A percentile compares a stretch with the other conserved stretches of the same genome.
Conservation (phyloP, 2,113 vertebrate genomes). For the Blennius ocellaris region DNA sequence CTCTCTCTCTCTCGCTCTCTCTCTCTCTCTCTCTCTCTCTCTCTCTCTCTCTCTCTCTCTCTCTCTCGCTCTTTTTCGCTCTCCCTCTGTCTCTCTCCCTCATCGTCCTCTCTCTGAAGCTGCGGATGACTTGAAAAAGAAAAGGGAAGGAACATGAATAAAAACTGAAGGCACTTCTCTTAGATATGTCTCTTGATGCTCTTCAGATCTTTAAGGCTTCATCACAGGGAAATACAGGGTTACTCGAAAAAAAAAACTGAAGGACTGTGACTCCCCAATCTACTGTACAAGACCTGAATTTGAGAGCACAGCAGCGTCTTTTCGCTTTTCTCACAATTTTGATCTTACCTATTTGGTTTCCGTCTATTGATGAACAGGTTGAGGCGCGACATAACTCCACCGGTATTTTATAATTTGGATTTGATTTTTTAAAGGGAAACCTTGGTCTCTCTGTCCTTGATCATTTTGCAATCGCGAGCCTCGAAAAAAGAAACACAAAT, state of each 20-base stretch:
- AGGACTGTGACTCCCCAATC: slow-evolving; percentile 70
- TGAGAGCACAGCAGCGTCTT: slow-evolving; percentile 45
- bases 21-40: slow-evolving; percentile 27
- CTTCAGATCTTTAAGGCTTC: slow-evolving; percentile 81
- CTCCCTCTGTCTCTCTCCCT: slow-evolving; percentile 19
- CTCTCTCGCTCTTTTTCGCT: slow-evolving; percentile 27
- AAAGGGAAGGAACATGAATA: slow-evolving; percentile 80
- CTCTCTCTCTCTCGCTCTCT: slow-evolving; percentile 33
- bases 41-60: slow-evolving; percentile 10
- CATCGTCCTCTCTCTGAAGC: slow-evolving; percentile 65
- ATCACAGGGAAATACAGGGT: slow-evolving; percentile 71
- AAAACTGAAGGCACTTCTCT: slow-evolving; percentile 81
- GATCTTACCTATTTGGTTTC: slow-evolving; percentile 51
- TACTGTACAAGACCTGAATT: slow-evolving; percentile 57
- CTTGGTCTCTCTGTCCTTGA: slow-evolving; percentile 33
- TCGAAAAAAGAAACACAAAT: background rate
- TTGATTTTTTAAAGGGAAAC: slow-evolving; percentile 36
- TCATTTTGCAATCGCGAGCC: slow-evolving; percentile 12
- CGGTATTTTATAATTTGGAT: slow-evolving; percentile 28
- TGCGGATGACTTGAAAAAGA: slow-evolving; percentile 74
- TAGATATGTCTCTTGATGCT: slow-evolving; percentile 82
- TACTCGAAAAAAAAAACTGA: slow-evolving; percentile 68
- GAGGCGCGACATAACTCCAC: slow-evolving; percentile 6
- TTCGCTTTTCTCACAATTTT: slow-evolving; percentile 17
- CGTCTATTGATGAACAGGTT: slow-evolving; percentile 52